Evolutionary conservation across 2,113 vertebrate genomes (phyloP).

Genomic region (Nothocercus nigrocapillus): DNA sequence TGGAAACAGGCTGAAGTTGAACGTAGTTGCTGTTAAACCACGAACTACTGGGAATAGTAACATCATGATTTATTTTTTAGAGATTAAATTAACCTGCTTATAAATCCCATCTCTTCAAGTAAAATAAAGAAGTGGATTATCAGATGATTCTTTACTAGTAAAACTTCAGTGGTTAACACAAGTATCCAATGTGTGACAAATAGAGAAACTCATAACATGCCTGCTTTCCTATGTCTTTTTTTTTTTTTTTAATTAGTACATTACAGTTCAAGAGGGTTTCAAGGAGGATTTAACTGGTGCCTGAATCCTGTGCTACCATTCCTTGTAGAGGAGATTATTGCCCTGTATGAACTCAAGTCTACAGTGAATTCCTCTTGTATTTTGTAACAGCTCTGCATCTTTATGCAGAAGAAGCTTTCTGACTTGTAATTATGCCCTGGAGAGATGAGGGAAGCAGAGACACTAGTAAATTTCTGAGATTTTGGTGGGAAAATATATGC

Average conservation of each 20-base stretch:
- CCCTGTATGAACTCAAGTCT: not conserved
- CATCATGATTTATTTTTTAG: not conserved
- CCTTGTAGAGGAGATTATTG: not conserved
- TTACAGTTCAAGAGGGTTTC: not conserved
- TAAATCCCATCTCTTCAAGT: not conserved
- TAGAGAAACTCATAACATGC: rapidly evolving
- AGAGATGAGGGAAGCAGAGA: not conserved
- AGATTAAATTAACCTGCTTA: not conserved
- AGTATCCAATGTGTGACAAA: not conserved
- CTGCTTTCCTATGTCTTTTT: not conserved
- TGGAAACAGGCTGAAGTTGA: not conserved
- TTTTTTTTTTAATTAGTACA: not conserved
- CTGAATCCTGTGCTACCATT: not conserved
- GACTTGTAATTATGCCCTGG: not conserved
- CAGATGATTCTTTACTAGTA: not conserved
- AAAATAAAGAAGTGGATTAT: not conserved
- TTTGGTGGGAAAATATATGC: not conserved
- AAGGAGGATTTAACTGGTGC: not conserved
- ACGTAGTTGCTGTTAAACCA: not conserved
- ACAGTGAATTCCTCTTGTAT: not conserved
- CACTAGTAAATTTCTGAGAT: not conserved
- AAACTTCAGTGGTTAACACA: not conserved
- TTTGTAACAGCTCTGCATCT: not conserved
- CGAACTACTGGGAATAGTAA: not conserved
- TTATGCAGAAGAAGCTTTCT: not conserved